Percentiles rank a stretch among this genome's conserved stretches.
Conservation (phyloP, 2,797 vertebrate species). For the Syndactyla subalaris region DNA sequence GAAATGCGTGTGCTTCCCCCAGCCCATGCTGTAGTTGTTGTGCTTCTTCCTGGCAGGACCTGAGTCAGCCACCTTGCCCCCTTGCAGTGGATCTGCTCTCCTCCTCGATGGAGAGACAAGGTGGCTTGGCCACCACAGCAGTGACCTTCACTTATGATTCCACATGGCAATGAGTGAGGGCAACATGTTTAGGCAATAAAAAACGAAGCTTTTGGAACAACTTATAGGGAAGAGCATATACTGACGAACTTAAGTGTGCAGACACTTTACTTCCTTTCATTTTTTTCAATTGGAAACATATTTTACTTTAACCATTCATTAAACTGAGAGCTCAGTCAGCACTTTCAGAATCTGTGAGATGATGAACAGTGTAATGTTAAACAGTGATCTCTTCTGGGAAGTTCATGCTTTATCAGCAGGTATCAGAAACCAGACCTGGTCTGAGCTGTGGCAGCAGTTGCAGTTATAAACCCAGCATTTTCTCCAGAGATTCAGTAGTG, state of each 20-base stretch:
- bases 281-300: background rate
- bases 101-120: background rate
- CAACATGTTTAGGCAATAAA: background rate
- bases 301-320: background rate
- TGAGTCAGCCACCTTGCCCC: background rate
- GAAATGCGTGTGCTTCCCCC: background rate
- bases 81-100: background rate
- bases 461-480: background rate
- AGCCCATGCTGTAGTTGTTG: background rate
- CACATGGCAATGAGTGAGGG: background rate
- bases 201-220: background rate
- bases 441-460: background rate
- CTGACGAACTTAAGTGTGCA: fast-evolving
- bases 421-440: background rate
- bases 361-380: background rate
- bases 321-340: background rate
- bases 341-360: background rate
- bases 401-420: background rate
- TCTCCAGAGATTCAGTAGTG: background rate
- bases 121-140: background rate
- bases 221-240: background rate
- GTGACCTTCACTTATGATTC: background rate
- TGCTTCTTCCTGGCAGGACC: background rate
- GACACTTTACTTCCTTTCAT: background rate
- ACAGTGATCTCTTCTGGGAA: background rate